Percentiles rank a stretch among this genome's conserved stretches.
These are phyloP conservation scores for Agraylea sexmaculata DNA, from an alignment of 1,140 invertebrate species.

Conservation along the genomic window DNA sequence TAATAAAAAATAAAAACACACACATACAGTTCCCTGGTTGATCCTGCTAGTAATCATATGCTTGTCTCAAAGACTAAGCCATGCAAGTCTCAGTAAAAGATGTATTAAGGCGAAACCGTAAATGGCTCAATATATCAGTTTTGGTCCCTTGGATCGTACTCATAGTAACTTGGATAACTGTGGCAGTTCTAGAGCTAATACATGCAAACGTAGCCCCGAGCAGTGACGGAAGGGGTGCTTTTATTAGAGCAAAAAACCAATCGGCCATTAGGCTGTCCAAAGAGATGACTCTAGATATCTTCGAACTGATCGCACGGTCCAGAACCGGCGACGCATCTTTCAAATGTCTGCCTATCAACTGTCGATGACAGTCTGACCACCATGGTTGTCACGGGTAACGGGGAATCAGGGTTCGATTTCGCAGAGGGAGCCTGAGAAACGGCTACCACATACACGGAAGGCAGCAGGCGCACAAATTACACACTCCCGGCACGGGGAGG, in stretches of 20 bases:
- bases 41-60: conserved; percentile 66
- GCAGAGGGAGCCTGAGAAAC: conserved; percentile 80
- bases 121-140: conserved; percentile 73
- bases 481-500: conserved; percentile 68
- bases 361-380: conserved; percentile 67
- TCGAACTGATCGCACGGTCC: conserved; percentile 60
- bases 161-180: conserved; percentile 76
- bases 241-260: conserved; percentile 49
- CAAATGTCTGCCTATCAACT: conserved; percentile 81
- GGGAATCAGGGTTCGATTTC: conserved; percentile 56
- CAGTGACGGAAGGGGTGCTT: conserved; percentile 55
- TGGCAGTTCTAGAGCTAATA: conserved; percentile 80
- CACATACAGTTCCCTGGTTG: conserved; percentile 40
- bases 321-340: conserved; percentile 62
- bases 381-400: conserved; percentile 72
- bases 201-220: conserved; percentile 58
- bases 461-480: conserved; percentile 83
- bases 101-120: conserved; percentile 59
- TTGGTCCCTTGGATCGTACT: conserved; percentile 59
- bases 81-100: conserved; percentile 67
- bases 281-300: conserved; percentile 76
- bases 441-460: conserved; percentile 88
- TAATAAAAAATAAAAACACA: too few relatives aligned
- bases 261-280: too few relatives aligned
- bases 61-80: conserved; percentile 70